These are phyloP conservation scores for Panthera uncia DNA, from an alignment of 2,113 vertebrate genomes.

Conservation along the genomic window DNA sequence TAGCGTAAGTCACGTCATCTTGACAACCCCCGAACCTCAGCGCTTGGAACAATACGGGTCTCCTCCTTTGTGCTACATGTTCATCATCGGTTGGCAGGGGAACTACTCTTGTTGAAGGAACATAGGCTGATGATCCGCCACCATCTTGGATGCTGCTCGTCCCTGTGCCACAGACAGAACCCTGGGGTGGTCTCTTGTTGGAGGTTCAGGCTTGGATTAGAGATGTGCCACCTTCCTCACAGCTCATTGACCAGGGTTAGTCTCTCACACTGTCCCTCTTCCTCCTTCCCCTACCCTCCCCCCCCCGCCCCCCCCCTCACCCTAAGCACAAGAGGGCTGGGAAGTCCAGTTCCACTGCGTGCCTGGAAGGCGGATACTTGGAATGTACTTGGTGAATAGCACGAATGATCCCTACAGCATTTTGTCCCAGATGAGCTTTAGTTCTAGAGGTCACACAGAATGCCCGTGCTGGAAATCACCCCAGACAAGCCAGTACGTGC, in stretches of 20 bases:
- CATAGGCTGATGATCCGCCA: background rate
- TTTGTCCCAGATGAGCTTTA: background rate
- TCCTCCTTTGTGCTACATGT: background rate
- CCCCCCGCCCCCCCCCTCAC: background rate
- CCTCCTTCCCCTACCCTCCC: background rate
- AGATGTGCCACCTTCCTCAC: background rate
- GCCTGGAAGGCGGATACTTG: background rate
- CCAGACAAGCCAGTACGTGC: background rate
- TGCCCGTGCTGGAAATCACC: background rate
- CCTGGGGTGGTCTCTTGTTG: background rate
- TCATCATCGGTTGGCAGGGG: background rate
- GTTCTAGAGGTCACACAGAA: background rate
- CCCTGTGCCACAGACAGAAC: background rate
- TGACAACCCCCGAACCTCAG: background rate
- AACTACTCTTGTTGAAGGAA: background rate
- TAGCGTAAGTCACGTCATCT: background rate
- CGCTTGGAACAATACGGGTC: background rate
- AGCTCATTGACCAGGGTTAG: background rate
- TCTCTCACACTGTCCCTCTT: background rate
- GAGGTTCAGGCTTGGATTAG: background rate
- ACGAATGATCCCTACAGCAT: background rate
- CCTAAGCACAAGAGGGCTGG: background rate
- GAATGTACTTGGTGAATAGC: background rate
- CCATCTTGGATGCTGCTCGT: background rate
- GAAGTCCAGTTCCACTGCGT: background rate